Percentiles rank a stretch among this genome's conserved stretches.
These are phyloP conservation scores for Pluvianellus socialis DNA, from an alignment of 2,113 vertebrate species.

Conservation along the genomic window DNA sequence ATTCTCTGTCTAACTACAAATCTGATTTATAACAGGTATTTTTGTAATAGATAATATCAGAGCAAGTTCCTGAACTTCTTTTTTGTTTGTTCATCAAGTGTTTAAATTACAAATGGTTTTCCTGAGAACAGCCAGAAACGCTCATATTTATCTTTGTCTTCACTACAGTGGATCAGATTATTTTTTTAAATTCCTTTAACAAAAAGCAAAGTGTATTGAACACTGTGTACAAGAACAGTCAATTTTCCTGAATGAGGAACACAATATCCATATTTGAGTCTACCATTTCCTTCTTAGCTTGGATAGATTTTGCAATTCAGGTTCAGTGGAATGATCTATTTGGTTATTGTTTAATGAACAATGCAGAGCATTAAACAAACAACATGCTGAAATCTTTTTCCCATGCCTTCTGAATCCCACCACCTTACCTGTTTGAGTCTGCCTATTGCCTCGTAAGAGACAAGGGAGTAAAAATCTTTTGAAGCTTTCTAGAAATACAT, in stretches of 20 bases:
- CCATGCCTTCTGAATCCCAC: neutral
- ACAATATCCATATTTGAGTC: neutral
- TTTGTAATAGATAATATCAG: neutral
- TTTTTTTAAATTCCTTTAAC: neutral
- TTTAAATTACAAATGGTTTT: neutral
- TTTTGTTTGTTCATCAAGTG: neutral
- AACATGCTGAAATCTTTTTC: neutral
- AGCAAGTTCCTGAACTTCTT: neutral
- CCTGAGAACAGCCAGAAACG: neutral
- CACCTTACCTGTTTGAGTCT: neutral
- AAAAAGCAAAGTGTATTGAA: neutral
- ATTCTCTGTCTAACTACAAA: neutral
- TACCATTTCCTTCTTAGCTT: neutral
- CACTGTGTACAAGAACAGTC: neutral
- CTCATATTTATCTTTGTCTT: neutral
- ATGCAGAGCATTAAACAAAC: neutral
- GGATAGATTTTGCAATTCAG: slow-evolving; percentile 26
- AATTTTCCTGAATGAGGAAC: neutral
- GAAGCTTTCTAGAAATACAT: neutral
- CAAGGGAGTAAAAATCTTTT: neutral
- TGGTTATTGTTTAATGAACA: slow-evolving; percentile 54
- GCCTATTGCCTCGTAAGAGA: neutral
- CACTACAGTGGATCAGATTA: neutral
- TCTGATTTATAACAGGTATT: neutral
- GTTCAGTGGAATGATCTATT: slow-evolving; percentile 17